Evolutionary conservation across 1,140 invertebrate species (phyloP), one percentile per base, ranked within the genome.

Genomic region (Diorhabda elongata): DNA sequence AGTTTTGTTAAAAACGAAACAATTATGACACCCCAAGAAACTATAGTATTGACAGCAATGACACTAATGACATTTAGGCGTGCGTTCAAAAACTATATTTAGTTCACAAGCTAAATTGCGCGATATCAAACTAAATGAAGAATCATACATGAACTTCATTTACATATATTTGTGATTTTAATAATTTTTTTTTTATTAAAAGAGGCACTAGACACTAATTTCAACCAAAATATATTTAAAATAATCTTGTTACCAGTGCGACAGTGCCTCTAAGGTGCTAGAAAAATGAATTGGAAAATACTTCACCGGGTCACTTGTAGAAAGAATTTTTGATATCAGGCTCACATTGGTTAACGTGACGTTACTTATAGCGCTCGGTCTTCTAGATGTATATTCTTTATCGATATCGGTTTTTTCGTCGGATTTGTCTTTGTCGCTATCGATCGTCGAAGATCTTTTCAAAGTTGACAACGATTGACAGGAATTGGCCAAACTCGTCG

Each of bases 311-410:
- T 79, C 77, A 75, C 79, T 81, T 78, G 77, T 81, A 69, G 78
- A 78, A 74, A 74, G 71, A 45, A 70, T 70, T 64, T 75, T 69
- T 44, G 68, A 61, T 66, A 63, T 44, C 57, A 58, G 70, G 78
- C 82, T 84, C 79, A 87, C 86, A 80, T 87, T 86, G 69, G 84
- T 87, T 42, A 87, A 76, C 9, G 85, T 86, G 45, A 82, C 81
- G 69, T 81, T 83, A 66, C 81, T 82, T 66, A 76, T 76, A 67
- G 75, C 75, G 63, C 80, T 80, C 42, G 76, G 47, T 66, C 73
- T 67, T 69, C 74, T 66, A 26, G 63, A 70, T 62, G 44, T 63
- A 26, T 58, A 58, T 47, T 56, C 71, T 8, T 69, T 74, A 41
- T 61, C 66, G 61, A 59, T 26, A 45, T 66, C 57, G 41, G 74